Evolutionary conservation across 1,140 invertebrate species (phyloP).

Genomic region (Dendrolimus punctatus): DNA sequence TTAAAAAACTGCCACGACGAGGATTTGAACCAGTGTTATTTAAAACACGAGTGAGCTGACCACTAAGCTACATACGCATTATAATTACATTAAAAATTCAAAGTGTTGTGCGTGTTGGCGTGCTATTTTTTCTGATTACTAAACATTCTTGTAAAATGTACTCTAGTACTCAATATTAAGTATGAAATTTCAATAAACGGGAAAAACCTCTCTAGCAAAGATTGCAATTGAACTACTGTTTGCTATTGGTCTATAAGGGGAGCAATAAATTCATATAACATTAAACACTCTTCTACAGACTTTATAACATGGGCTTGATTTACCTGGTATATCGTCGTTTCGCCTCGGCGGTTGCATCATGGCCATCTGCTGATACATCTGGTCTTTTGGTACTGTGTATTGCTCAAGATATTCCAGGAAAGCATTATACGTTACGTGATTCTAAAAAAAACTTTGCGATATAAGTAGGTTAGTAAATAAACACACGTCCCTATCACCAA

Average conservation of each 20-base stretch:
- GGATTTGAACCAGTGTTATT: too few relatives aligned
- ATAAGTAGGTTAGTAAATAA: constrained; percentile 1
- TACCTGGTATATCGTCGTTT: constrained; percentile 48
- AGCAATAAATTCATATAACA: background rate
- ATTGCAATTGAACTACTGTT: too few relatives aligned
- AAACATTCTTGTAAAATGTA: too few relatives aligned
- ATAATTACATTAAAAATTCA: too few relatives aligned
- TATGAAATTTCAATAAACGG: too few relatives aligned
- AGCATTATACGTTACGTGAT: constrained; percentile 75
- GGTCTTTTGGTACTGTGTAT: constrained; percentile 56
- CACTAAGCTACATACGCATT: too few relatives aligned
- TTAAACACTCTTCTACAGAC: constrained; percentile 1
- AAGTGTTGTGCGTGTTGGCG: too few relatives aligned
- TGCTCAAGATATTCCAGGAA: constrained; percentile 74
- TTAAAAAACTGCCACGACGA: too few relatives aligned
- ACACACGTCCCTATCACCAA: background rate
- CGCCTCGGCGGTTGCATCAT: constrained; percentile 50
- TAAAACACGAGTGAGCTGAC: too few relatives aligned
- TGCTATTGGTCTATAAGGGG: background rate
- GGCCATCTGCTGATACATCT: constrained; percentile 61
- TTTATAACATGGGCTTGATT: background rate
- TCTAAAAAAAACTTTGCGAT: constrained; percentile 31
- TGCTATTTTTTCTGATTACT: too few relatives aligned
- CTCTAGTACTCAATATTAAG: too few relatives aligned
- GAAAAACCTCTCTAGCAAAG: too few relatives aligned